phyloP scores from a whole-genome alignment of 2,797 vertebrate species.

The Chanos chanos region DNA sequence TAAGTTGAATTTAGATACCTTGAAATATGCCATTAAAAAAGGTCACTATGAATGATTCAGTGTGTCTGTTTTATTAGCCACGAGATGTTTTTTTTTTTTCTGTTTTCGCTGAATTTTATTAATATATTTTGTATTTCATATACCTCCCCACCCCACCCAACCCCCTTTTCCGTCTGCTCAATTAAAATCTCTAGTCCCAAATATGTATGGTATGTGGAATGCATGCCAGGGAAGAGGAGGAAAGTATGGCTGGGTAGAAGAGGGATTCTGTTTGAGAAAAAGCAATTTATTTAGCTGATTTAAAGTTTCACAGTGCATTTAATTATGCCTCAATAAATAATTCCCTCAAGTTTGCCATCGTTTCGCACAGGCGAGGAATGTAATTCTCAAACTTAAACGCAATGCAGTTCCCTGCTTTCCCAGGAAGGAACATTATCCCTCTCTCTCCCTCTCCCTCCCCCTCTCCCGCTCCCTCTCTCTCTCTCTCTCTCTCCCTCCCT shows the following conservation, averaged over 20 bases:
- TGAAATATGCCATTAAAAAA: too few species aligned
- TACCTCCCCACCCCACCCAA: too few species aligned
- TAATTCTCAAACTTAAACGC: slow-evolving; percentile 64
- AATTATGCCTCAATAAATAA: slow-evolving; percentile 67
- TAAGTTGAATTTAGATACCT: too few species aligned
- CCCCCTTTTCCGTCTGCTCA: background rate
- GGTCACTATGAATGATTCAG: too few species aligned
- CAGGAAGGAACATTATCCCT: slow-evolving; percentile 59
- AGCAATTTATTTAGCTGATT: slow-evolving; percentile 73
- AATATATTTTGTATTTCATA: too few species aligned
- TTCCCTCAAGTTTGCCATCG: slow-evolving; percentile 61
- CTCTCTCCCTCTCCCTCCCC: slow-evolving; percentile 35
- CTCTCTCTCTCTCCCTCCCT: background rate
- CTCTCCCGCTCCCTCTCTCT: slow-evolving; percentile 6
- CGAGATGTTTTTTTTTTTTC: too few species aligned
- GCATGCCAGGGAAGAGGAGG: background rate
- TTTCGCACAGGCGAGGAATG: slow-evolving; percentile 52
- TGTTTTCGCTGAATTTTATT: too few species aligned
- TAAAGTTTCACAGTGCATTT: slow-evolving; percentile 71
- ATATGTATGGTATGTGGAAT: slow-evolving; percentile 7
- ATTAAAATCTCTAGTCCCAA: background rate
- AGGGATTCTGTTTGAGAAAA: slow-evolving; percentile 66
- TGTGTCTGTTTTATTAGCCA: too few species aligned
- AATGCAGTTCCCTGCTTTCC: slow-evolving; percentile 28
- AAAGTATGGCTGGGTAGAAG: slow-evolving; percentile 41